A percentile compares a stretch with the other conserved stretches of the same genome.
Evolutionary conservation across 2,113 vertebrate species (phyloP).

Genomic region (Athene cunicularia): DNA sequence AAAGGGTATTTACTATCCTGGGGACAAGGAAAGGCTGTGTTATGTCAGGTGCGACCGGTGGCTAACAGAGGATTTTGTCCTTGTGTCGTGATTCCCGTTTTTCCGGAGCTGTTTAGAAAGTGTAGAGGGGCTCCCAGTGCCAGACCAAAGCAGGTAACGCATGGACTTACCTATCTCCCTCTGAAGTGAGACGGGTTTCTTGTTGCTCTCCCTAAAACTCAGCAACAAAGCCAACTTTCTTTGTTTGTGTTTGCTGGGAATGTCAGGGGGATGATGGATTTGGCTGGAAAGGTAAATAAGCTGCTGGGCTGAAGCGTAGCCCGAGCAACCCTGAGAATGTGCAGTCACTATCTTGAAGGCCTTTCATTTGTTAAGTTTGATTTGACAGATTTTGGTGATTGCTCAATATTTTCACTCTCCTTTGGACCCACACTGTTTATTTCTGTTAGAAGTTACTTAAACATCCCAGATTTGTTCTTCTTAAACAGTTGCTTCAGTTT

Average conservation of each 20-base stretch:
- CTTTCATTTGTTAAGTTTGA: not conserved
- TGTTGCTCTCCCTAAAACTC: not conserved
- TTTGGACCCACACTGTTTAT: not conserved
- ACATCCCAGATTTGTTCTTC: not conserved
- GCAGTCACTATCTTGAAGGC: not conserved
- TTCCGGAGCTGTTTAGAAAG: not conserved
- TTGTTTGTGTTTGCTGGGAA: conserved; percentile 10
- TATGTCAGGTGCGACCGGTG: not conserved
- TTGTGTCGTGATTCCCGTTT: not conserved
- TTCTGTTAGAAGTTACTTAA: conserved; percentile 2
- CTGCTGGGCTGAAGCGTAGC: not conserved
- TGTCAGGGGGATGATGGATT: conserved; percentile 37
- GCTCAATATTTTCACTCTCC: not conserved
- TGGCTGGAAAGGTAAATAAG: conserved; percentile 1
- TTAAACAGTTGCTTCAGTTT: not conserved
- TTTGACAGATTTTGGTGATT: not conserved
- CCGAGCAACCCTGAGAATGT: not conserved
- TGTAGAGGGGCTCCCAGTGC: not conserved
- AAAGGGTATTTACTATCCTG: conserved; percentile 1
- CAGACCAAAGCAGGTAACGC: not conserved
- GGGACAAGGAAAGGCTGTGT: not conserved
- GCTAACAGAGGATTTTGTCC: not conserved
- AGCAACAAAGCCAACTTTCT: not conserved
- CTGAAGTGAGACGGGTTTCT: not conserved
- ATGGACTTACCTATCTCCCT: not conserved